Evolutionary conservation across 2,113 vertebrate genomes (phyloP).

Genomic region (Lycocorax pyrrhopterus): DNA sequence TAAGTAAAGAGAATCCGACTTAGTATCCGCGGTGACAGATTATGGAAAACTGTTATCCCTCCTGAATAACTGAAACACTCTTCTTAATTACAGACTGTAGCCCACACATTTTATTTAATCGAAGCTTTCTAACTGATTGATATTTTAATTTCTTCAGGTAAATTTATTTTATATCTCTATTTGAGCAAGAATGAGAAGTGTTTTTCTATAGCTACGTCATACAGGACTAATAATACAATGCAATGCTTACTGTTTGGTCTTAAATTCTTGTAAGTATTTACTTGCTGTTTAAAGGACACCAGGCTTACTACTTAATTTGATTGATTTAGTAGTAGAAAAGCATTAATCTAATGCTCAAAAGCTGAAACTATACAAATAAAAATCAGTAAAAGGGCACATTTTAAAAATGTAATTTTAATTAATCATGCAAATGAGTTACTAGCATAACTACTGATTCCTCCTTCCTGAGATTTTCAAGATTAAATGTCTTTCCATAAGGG

Average conservation of each 20-base stretch:
- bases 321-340: background rate
- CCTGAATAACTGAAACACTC: background rate
- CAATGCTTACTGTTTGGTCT: background rate
- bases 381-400: background rate
- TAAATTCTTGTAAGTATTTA: background rate
- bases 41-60: background rate
- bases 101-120: background rate
- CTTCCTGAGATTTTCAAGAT: background rate
- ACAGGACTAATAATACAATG: background rate
- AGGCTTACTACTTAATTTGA: background rate
- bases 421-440: background rate
- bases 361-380: background rate
- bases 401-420: background rate
- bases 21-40: background rate
- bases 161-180: background rate
- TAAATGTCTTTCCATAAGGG: background rate
- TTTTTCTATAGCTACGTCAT: background rate
- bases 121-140: background rate
- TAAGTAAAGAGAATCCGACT: conserved; percentile 12
- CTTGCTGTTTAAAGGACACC: background rate
- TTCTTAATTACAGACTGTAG: background rate
- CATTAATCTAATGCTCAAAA: background rate
- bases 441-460: background rate
- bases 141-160: background rate
- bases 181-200: background rate